A percentile compares a stretch with the other conserved stretches of the same genome.
Evolutionary conservation across 2,888 invertebrate genomes (phyloP).

Genomic region (Heliconius hortense): DNA sequence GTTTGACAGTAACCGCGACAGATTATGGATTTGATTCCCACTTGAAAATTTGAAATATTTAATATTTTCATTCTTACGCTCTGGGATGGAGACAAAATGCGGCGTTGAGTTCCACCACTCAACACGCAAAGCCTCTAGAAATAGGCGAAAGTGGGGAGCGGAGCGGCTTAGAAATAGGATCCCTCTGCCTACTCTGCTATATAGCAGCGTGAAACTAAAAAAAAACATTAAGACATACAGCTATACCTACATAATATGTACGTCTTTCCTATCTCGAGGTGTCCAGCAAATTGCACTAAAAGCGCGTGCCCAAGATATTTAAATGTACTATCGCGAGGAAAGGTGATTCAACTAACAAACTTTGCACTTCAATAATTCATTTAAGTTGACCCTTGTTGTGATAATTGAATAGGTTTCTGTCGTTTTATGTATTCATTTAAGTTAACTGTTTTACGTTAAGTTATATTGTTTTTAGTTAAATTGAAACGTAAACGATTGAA

Average conservation of each 20-base stretch:
- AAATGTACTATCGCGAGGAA: constrained; percentile 61
- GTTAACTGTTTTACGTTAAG: background rate
- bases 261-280: background rate
- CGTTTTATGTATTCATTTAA: background rate
- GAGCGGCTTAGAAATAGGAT: background rate
- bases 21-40: no score
- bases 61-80: no score
- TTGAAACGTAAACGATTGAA: no score
- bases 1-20: no score
- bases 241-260: background rate
- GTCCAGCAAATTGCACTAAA: background rate
- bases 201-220: no score
- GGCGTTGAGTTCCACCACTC: no score
- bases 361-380: constrained; percentile 47
- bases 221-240: no score
- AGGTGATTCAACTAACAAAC: constrained; percentile 53
- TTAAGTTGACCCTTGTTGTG: constrained; percentile 46
- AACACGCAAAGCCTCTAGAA: background rate
- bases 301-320: constrained; percentile 57
- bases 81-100: no score
- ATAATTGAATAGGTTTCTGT: constrained; percentile 44
- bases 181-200: background rate
- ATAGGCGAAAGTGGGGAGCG: background rate
- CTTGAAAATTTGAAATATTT: no score
- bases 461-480: no score